phyloP scores from a whole-genome alignment of 2,113 vertebrate genomes.

The Bothrops jararaca region DNA sequence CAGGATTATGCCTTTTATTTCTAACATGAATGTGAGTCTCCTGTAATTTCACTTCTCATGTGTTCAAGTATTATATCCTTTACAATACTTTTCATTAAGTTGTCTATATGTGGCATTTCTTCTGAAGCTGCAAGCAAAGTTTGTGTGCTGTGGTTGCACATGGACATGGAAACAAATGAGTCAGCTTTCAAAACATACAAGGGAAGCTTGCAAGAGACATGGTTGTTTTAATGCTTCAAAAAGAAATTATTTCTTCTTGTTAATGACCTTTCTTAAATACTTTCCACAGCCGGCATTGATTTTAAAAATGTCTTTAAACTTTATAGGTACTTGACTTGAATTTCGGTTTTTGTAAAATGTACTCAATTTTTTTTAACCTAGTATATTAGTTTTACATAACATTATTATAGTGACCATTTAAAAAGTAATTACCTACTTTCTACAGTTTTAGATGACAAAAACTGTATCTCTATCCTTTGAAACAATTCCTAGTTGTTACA shows the following conservation, averaged over 20 bases:
- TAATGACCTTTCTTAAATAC: neutral
- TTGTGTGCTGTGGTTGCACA: neutral
- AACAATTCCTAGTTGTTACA: neutral
- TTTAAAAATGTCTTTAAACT: neutral
- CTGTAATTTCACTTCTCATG: neutral
- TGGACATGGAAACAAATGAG: neutral
- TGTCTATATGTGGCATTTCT: neutral
- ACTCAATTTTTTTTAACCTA: neutral
- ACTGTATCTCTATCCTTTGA: neutral
- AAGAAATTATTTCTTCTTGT: neutral
- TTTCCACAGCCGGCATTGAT: neutral
- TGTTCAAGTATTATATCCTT: neutral
- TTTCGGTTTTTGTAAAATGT: neutral
- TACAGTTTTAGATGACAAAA: neutral
- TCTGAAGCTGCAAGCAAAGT: neutral
- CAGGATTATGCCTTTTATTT: neutral
- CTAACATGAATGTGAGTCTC: neutral
- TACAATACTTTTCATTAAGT: neutral
- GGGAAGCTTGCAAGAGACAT: neutral
- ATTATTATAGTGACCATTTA: constrained; percentile 16
- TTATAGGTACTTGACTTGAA: neutral
- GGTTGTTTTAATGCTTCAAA: neutral
- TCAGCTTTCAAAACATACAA: neutral
- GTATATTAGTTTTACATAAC: constrained; percentile 8
- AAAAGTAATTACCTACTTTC: neutral